phyloP scores from a whole-genome alignment of 2,113 vertebrate species.

The Silurus glanis region DNA sequence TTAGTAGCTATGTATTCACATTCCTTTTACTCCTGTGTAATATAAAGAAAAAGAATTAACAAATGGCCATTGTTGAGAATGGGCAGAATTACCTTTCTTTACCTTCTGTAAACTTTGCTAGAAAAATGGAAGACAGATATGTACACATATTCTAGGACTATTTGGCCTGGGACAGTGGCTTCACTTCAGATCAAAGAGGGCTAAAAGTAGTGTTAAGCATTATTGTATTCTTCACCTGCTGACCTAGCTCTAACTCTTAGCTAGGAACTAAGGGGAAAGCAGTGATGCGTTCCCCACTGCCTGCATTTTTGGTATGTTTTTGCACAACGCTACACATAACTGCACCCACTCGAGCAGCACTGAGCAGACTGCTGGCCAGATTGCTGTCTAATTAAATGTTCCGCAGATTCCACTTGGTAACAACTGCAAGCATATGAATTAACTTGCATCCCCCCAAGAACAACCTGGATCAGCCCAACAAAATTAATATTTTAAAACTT shows the following conservation, averaged over 20 bases:
- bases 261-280: constrained; percentile 25
- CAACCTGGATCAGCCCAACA: constrained; percentile 67
- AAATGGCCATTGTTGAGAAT: not conserved
- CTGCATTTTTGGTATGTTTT: constrained; percentile 6
- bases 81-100: too few species aligned
- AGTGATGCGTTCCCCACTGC: constrained; percentile 31
- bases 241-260: constrained; percentile 28
- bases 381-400: constrained; percentile 70
- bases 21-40: not conserved
- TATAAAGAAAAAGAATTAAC: not conserved
- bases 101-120: not conserved
- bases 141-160: not conserved
- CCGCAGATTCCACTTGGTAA: constrained; percentile 59
- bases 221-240: constrained; percentile 21
- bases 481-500: constrained; percentile 74
- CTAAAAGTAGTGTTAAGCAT: constrained; percentile 11
- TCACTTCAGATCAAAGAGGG: constrained; percentile 31
- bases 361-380: constrained; percentile 63
- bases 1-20: not conserved
- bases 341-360: constrained; percentile 56
- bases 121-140: not conserved
- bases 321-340: constrained; percentile 46
- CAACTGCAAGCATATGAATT: constrained; percentile 64
- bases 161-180: constrained; percentile 17
- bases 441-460: constrained; percentile 64